A percentile compares a stretch with the other conserved stretches of the same genome.
phyloP scores from a whole-genome alignment of 2,797 vertebrate genomes.

The Coilia nasus region DNA sequence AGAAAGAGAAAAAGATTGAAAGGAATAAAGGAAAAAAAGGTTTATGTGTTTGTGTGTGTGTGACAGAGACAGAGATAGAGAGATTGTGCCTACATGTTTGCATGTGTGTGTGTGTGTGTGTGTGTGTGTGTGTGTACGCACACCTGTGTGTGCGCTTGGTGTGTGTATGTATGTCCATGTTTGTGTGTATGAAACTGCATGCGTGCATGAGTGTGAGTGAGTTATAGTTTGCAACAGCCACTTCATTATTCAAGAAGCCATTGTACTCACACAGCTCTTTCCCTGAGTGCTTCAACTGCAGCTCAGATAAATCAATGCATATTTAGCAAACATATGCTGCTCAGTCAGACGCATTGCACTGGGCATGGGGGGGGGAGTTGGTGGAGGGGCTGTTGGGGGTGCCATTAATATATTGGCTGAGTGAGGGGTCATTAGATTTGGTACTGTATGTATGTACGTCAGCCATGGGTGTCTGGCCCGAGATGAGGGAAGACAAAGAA shows the following conservation, averaged over 20 bases:
- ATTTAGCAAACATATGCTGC: slow-evolving; percentile 78
- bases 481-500: slow-evolving; percentile 76
- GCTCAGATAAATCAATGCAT: slow-evolving; percentile 79
- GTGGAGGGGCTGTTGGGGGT: not conserved
- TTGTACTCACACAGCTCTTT: slow-evolving; percentile 59
- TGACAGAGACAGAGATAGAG: too few species aligned
- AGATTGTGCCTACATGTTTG: not conserved
- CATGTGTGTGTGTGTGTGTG: not conserved
- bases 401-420: slow-evolving; percentile 83
- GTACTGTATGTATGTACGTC: slow-evolving; percentile 76
- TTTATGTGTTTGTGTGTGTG: not conserved
- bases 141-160: too few species aligned
- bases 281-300: slow-evolving; percentile 69
- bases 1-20: too few species aligned
- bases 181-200: not conserved
- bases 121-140: not conserved
- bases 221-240: slow-evolving; percentile 65
- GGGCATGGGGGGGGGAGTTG: slow-evolving; percentile 37
- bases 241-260: slow-evolving; percentile 76
- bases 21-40: too few species aligned
- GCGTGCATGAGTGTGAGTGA: slow-evolving; percentile 68
- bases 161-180: not conserved
- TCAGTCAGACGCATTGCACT: slow-evolving; percentile 70
- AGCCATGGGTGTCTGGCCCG: slow-evolving; percentile 73
- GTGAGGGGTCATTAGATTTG: slow-evolving; percentile 59